phyloP scores from a whole-genome alignment of 1,140 invertebrate genomes.

The Drosophila sp. region DNA sequence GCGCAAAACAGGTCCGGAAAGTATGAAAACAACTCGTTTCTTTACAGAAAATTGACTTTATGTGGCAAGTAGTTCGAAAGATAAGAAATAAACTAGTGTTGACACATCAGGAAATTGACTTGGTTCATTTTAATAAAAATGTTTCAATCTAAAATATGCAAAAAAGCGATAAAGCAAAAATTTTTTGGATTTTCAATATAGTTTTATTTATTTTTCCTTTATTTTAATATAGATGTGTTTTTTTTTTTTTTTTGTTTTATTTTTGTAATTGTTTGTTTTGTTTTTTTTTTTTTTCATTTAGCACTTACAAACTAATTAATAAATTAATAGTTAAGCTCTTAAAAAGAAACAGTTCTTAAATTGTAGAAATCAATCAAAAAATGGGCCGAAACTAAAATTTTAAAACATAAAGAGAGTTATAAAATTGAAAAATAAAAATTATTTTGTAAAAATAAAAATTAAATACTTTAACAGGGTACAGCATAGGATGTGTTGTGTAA shows the following conservation, averaged over 20 bases:
- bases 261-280: constrained; percentile 62
- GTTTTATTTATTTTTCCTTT: constrained; percentile 72
- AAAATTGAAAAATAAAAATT: constrained; percentile 61
- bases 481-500: constrained; percentile 22
- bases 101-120: no score
- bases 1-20: no score
- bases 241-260: constrained; percentile 72
- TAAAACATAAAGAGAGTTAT: constrained; percentile 40
- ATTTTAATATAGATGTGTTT: constrained; percentile 71
- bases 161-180: not conserved
- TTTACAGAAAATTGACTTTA: no score
- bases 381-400: not conserved
- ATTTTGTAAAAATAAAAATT: constrained; percentile 48
- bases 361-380: constrained; percentile 50
- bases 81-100: no score
- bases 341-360: constrained; percentile 63
- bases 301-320: constrained; percentile 79
- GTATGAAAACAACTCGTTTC: no score
- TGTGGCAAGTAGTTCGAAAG: no score
- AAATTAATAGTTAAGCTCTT: constrained; percentile 78
- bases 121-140: no score
- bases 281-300: constrained; percentile 72
- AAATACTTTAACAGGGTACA: constrained; percentile 60
- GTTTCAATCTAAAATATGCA: no score
- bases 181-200: constrained; percentile 69